phyloP scores from a whole-genome alignment of 1,140 invertebrate genomes.

The Drosophila obscura region DNA sequence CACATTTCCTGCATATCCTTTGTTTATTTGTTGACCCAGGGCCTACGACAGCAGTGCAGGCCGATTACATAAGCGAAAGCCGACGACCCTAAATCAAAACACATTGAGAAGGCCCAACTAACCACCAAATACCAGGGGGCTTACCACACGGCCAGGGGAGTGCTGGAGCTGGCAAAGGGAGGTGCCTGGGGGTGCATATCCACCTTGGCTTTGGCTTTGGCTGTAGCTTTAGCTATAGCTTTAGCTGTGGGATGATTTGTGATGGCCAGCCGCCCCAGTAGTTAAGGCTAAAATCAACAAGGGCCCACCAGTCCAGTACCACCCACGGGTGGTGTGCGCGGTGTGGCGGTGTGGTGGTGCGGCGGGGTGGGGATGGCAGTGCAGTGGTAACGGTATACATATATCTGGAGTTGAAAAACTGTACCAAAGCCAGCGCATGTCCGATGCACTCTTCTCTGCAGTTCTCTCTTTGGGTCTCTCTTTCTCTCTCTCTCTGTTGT shows the following conservation, averaged over 20 bases:
- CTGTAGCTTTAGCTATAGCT: constrained; percentile 41
- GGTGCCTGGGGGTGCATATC: not conserved
- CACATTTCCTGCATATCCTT: constrained; percentile 52
- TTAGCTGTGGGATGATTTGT: constrained; percentile 56
- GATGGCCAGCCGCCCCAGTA: constrained; percentile 46
- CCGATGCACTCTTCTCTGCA: constrained; percentile 60
- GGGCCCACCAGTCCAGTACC: constrained; percentile 4
- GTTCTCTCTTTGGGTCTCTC: constrained; percentile 14
- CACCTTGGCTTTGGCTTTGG: constrained; percentile 71
- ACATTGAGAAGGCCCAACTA: constrained; percentile 59
- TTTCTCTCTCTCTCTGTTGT: constrained; percentile 9
- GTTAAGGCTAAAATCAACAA: constrained; percentile 68
- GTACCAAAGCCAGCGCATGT: constrained; percentile 76
- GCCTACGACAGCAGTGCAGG: constrained; percentile 24
- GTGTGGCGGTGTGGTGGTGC: too few relatives aligned
- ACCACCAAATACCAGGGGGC: constrained; percentile 35
- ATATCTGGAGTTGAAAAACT: constrained; percentile 70
- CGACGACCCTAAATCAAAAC: constrained; percentile 74
- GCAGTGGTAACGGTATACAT: constrained; percentile 30
- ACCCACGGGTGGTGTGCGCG: not conserved
- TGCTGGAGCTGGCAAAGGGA: constrained; percentile 4
- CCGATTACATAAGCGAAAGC: constrained; percentile 70
- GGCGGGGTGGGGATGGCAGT: constrained; percentile 29
- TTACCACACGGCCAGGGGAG: not conserved
- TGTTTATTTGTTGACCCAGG: constrained; percentile 53